Evolutionary conservation across 2,797 vertebrate species (phyloP).

Genomic region (Chelonia mydas): DNA sequence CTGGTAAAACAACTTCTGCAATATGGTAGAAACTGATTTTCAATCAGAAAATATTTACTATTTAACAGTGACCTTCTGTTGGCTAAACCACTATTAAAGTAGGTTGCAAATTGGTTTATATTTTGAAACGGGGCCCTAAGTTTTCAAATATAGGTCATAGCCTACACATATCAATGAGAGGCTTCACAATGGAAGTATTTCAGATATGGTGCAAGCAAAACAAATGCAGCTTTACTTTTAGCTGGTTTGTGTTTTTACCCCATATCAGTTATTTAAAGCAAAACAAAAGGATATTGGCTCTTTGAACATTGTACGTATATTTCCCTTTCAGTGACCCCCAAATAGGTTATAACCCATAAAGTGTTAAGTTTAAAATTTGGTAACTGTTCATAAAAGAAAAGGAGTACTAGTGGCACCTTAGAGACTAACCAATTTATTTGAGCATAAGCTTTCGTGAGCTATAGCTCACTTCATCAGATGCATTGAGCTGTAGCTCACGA

Average conservation of each 20-base stretch:
- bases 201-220: constrained; percentile 48
- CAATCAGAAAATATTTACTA: not conserved
- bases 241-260: not conserved
- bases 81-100: not conserved
- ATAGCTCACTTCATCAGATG: no score
- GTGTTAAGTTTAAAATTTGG: not conserved
- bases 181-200: constrained; percentile 11
- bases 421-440: no score
- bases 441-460: no score
- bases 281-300: constrained; percentile 66
- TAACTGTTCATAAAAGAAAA: constrained; percentile 37
- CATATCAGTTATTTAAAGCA: constrained; percentile 14
- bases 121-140: not conserved
- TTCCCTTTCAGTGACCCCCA: constrained; percentile 36
- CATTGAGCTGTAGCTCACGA: no score
- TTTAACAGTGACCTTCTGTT: not conserved
- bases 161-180: constrained; percentile 4
- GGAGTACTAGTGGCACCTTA: no score
- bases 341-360: not conserved
- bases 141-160: not conserved
- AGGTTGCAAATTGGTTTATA: not conserved
- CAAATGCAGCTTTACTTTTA: not conserved
- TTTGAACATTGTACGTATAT: constrained; percentile 32
- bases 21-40: not conserved
- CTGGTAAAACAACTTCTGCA: not conserved